A percentile compares a stretch with the other conserved stretches of the same genome.
Evolutionary conservation across 2,113 vertebrate genomes (phyloP).

Genomic region (Erpornis zantholeuca): DNA sequence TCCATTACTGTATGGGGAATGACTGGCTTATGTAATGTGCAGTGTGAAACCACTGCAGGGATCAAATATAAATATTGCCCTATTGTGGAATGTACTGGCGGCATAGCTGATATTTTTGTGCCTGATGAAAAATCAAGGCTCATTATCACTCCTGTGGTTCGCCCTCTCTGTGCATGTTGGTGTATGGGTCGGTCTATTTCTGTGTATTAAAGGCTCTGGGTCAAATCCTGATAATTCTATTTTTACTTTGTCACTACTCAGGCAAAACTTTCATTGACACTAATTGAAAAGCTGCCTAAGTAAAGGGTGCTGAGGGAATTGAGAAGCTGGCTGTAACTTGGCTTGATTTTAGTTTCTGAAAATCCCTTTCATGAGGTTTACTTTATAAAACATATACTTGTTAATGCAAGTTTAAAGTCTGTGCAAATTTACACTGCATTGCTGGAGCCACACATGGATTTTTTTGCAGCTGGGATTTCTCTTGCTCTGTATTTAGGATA

Average conservation of each 20-base stretch:
- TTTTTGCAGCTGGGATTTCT: neutral
- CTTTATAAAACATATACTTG: neutral
- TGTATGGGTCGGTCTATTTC: neutral
- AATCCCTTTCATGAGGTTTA: neutral
- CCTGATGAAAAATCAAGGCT: constrained; percentile 45
- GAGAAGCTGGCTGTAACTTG: neutral
- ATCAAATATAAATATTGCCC: constrained; percentile 27
- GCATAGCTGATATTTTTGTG: constrained; percentile 34
- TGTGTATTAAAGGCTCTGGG: neutral
- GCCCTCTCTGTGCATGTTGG: neutral
- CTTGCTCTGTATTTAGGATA: neutral
- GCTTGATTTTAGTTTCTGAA: neutral
- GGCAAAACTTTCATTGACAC: constrained; percentile 33
- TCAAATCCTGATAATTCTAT: constrained; percentile 18
- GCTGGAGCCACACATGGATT: neutral
- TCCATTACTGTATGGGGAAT: constrained; percentile 54
- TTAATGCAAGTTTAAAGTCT: neutral
- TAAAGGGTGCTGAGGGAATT: neutral
- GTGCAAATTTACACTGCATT: neutral
- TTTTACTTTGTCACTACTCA: constrained; percentile 27
- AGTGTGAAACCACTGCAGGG: neutral
- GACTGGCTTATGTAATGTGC: constrained; percentile 37
- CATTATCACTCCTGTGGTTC: constrained; percentile 15
- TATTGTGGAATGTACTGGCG: neutral
- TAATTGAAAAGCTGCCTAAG: constrained; percentile 25